Evolutionary conservation across 2,888 invertebrate genomes (phyloP).

Genomic region (Drosophila merina): DNA sequence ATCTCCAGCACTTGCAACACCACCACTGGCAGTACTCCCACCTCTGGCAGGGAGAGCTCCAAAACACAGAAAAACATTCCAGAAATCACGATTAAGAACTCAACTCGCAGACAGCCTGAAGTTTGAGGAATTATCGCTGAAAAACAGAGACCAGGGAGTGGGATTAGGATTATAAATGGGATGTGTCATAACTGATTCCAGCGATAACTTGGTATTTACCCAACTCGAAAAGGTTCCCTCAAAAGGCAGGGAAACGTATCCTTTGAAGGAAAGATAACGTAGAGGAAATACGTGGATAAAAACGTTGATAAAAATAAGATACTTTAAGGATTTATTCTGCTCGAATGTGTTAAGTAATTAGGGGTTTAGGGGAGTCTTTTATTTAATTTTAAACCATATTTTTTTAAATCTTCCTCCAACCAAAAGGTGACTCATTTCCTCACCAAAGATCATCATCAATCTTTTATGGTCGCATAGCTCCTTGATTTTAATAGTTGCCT

Average conservation of each 20-base stretch:
- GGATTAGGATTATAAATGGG: slow-evolving; percentile 9
- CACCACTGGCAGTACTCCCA: slow-evolving; percentile 5
- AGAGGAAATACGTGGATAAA: background rate
- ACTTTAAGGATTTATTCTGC: background rate
- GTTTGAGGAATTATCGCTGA: slow-evolving; percentile 32
- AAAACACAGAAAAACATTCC: slow-evolving; percentile 4
- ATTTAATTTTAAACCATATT: no score
- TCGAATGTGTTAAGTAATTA: background rate
- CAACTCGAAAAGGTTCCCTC: background rate
- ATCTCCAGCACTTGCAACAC: slow-evolving; percentile 23
- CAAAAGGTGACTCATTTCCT: slow-evolving; percentile 27
- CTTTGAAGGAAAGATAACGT: background rate
- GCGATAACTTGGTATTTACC: slow-evolving; percentile 4
- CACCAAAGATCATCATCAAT: slow-evolving; percentile 14
- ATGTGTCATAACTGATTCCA: slow-evolving; percentile 9
- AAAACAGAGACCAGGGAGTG: slow-evolving; percentile 18
- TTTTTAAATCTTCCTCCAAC: background rate
- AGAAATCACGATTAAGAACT: slow-evolving; percentile 42
- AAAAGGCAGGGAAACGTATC: background rate
- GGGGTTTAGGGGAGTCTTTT: no score
- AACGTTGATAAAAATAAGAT: no score
- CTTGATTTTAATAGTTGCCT: slow-evolving; percentile 14
- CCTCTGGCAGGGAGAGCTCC: background rate
- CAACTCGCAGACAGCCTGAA: slow-evolving; percentile 30
- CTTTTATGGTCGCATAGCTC: slow-evolving; percentile 18